Conservation (phyloP, 2,888 invertebrate species). For the Alcis repandata region DNA sequence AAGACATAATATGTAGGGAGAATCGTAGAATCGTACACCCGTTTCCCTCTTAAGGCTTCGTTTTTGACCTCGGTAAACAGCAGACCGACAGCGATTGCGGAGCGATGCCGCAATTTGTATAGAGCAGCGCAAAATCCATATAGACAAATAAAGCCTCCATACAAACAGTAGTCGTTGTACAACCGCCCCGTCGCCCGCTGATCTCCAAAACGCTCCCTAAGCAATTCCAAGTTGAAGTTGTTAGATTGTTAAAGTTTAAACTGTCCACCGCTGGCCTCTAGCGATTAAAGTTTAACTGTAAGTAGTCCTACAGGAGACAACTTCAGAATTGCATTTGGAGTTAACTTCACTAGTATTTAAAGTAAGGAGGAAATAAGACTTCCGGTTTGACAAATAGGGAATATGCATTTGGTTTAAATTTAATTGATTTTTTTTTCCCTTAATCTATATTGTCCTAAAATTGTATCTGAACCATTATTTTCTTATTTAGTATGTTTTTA, state of each 20-base stretch:
- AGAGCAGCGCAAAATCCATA: not conserved
- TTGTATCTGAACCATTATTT: too few species aligned
- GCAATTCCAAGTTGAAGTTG: constrained; percentile 1
- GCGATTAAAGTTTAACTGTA: constrained; percentile 13
- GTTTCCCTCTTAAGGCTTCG: too few species aligned
- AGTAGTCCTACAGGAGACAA: constrained; percentile 4
- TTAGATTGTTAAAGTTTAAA: constrained; percentile 20
- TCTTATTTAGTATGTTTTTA: too few species aligned
- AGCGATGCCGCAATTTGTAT: not conserved
- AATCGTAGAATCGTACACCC: too few species aligned
- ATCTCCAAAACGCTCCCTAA: not conserved
- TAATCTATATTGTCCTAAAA: too few species aligned
- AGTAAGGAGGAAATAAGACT: not conserved
- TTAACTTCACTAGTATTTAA: not conserved
- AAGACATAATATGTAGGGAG: too few species aligned
- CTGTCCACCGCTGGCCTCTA: constrained; percentile 27
- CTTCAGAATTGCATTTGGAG: not conserved
- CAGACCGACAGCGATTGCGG: too few species aligned
- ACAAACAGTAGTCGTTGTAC: not conserved
- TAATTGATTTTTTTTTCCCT: too few species aligned
- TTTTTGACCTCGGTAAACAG: not conserved
- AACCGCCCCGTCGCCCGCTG: not conserved
- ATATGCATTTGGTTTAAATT: too few species aligned
- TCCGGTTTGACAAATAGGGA: not conserved
- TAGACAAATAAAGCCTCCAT: not conserved